A percentile compares a stretch with the other conserved stretches of the same genome.
These are phyloP conservation scores for Hypocryptadius cinnamomeus DNA, from an alignment of 2,113 vertebrate species.

Conservation along the genomic window DNA sequence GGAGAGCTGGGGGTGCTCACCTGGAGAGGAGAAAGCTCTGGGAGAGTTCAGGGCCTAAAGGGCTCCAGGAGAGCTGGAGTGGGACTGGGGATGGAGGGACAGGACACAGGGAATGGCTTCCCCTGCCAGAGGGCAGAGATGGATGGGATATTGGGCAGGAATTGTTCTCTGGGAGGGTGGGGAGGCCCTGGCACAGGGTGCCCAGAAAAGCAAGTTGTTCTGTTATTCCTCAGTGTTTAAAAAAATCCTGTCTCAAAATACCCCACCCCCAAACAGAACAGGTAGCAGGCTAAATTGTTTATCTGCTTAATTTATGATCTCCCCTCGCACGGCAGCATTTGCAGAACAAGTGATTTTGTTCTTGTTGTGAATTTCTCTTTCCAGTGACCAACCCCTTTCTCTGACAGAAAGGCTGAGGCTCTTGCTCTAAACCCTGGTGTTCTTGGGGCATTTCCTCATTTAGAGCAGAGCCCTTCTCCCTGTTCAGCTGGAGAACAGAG, in stretches of 20 bases:
- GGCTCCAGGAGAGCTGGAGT: neutral
- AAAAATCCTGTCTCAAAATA: neutral
- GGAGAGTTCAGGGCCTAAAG: neutral
- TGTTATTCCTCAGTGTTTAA: neutral
- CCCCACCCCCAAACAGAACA: neutral
- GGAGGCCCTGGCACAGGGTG: neutral
- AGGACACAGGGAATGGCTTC: neutral
- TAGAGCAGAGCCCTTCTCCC: neutral
- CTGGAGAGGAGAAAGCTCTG: neutral
- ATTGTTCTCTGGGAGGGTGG: rapidly evolving
- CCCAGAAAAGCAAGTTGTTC: neutral
- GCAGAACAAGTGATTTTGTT: neutral
- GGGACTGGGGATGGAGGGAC: neutral
- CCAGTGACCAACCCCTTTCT: neutral
- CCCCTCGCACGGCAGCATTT: neutral
- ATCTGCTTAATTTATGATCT: neutral
- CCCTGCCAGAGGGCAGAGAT: neutral
- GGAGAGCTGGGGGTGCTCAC: neutral
- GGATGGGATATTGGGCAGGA: rapidly evolving
- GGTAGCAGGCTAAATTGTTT: neutral
- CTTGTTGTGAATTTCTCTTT: neutral
- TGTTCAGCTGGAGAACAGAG: neutral
- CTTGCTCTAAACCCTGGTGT: neutral
- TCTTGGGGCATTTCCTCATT: neutral
- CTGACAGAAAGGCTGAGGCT: neutral